A percentile compares a stretch with the other conserved stretches of the same genome.
Conservation (phyloP, 1,140 invertebrate genomes). For the Cyphomyrmex costatus region DNA sequence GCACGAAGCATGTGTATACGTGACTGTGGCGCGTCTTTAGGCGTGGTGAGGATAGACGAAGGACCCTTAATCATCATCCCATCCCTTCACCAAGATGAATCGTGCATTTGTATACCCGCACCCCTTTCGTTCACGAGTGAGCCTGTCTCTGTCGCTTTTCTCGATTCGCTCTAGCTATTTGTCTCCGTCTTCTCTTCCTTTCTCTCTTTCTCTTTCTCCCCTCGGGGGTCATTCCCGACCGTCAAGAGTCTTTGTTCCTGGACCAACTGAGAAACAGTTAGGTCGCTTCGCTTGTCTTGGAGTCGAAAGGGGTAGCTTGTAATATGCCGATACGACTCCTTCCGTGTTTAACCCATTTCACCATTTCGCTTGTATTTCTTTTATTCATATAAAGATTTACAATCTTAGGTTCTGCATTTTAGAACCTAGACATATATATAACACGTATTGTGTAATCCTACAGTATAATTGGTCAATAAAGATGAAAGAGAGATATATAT, state of each 20-base stretch:
- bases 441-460: too few species aligned
- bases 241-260: conserved; percentile 48
- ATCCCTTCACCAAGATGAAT: conserved; percentile 80
- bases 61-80: conserved; percentile 80
- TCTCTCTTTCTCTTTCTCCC: conserved; percentile 26
- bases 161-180: conserved; percentile 46
- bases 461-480: too few species aligned
- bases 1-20: conserved; percentile 30
- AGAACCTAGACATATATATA: background rate
- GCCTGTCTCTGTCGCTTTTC: conserved; percentile 35
- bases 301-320: conserved; percentile 46
- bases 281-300: conserved; percentile 62
- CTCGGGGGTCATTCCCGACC: conserved; percentile 8
- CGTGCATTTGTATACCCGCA: conserved; percentile 73
- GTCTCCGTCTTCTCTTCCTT: conserved; percentile 30
- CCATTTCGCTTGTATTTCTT: background rate
- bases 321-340: conserved; percentile 28
- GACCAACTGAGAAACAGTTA: conserved; percentile 69
- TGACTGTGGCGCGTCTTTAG: conserved; percentile 39
- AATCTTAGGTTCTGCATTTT: background rate
- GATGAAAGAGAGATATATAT: too few species aligned
- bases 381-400: background rate
- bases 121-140: conserved; percentile 49
- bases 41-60: conserved; percentile 71
- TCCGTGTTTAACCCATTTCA: conserved; percentile 7